Base-by-base conservation (phyloP, 2,888 invertebrate species). In the Dolichopus griseipennis region DNA sequence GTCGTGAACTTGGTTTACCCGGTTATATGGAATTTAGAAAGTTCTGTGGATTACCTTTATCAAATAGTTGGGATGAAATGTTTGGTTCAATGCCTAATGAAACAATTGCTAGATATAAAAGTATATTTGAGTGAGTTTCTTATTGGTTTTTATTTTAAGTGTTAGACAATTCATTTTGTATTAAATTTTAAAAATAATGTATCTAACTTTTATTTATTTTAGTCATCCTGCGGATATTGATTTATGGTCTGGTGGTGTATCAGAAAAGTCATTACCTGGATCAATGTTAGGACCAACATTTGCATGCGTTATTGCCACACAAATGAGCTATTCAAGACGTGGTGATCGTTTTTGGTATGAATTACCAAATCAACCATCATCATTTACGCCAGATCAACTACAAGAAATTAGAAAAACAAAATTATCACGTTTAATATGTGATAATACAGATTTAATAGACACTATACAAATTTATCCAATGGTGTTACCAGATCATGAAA, bases 321-420 rank as follows among this genome's bases (percentile, higher is more conserved):
- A 96, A 81, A 94, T 96, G 83, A 91, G 92, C 74, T 92, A 93
- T 77, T 86, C 93, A 0, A 87, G 94, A 78, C 85, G 92, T 73
- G 94, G 95, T 70, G 96, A 97, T 81, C 87, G 96, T 79, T 96
- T 95, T 81, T 97, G 95, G 95, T 96, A 93, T 78, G 95, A 95
- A 81, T 83, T 95, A 68, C 91, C 92, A 33, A 91, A 94, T 78
- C 94, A 93, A 81, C 95, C 95, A 0, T 94, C 95, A 43, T 91
- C 93, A 1, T 95, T 95, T 81, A 92, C 92, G 6, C 88, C 88
- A 72, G 93, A 92, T 75, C 95, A 95, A 83, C 82, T 95, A 61
- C 86, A 86, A 72, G 94, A 95, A 82, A 85, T 95, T 70, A 86
- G 91, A 65, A 94, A 95, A 81, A 83, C 89, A 0, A 87, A 91